Percentiles rank a stretch among this genome's conserved stretches.
Conservation (phyloP, 2,113 vertebrate genomes). For the Andinoacara biseriatus region DNA sequence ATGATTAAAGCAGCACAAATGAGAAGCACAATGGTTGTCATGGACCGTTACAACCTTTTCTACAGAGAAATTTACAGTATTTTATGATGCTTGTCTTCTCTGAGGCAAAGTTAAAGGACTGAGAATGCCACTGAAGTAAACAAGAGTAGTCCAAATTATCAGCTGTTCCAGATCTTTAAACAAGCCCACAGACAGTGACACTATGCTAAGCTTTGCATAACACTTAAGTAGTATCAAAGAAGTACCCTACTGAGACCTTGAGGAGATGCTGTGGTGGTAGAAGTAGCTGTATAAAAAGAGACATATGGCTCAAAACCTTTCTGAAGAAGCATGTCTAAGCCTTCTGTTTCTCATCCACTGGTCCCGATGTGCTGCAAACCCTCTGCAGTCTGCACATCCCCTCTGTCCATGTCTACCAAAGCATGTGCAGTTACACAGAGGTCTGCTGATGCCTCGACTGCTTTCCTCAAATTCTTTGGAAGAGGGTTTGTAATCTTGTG, state of each 20-base stretch:
- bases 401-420: neutral
- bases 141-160: neutral
- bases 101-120: rapidly evolving
- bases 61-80: neutral
- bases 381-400: neutral
- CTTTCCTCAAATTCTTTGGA: neutral
- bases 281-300: neutral
- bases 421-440: neutral
- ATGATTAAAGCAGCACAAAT: neutral
- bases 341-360: neutral
- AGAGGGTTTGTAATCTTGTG: neutral
- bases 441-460: neutral
- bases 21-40: neutral
- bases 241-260: neutral
- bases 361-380: neutral
- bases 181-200: neutral
- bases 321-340: neutral
- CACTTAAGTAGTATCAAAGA: neutral
- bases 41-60: neutral
- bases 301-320: neutral
- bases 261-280: neutral
- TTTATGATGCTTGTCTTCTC: neutral
- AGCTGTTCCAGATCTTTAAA: neutral
- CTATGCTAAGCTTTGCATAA: neutral
- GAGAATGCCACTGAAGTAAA: neutral